Conservation (phyloP, 2,113 vertebrate genomes). For the Antechinus stuartii region DNA sequence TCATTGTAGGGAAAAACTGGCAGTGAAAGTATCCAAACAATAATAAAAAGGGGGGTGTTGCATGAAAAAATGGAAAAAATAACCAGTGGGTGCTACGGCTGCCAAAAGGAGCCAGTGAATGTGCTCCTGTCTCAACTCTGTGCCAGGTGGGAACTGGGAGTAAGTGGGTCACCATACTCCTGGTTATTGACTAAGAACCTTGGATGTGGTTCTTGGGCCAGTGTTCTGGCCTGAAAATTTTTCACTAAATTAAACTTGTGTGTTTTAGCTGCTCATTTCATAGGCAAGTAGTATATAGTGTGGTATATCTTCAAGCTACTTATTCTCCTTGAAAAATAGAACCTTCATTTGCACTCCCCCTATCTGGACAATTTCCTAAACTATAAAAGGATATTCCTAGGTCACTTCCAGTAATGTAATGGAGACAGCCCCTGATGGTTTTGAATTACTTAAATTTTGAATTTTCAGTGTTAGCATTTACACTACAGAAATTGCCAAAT, state of each 20-base stretch:
- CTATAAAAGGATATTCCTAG: not conserved
- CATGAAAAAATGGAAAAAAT: conserved; percentile 10
- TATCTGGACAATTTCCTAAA: not conserved
- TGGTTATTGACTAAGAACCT: not conserved
- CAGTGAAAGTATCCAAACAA: not conserved
- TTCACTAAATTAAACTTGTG: not conserved
- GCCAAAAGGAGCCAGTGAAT: not conserved
- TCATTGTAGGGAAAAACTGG: not conserved
- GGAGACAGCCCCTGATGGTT: not conserved
- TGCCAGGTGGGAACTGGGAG: not conserved
- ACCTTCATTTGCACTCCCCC: not conserved
- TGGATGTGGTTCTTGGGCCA: conserved; percentile 52
- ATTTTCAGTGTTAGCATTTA: not conserved
- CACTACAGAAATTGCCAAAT: not conserved
- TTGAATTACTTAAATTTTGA: not conserved
- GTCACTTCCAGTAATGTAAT: not conserved
- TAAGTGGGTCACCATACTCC: not conserved
- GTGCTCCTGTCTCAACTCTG: not conserved
- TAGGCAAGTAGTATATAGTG: not conserved
- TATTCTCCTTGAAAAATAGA: not conserved
- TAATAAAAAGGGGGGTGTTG: not conserved
- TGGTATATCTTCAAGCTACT: not conserved
- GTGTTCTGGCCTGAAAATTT: conserved; percentile 2
- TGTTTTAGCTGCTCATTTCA: conserved; percentile 47
- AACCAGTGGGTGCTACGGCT: not conserved